Percentiles rank a stretch among this genome's conserved stretches.
These are phyloP conservation scores for Cossypha caffra DNA, from an alignment of 2,797 vertebrate genomes.

Conservation along the genomic window DNA sequence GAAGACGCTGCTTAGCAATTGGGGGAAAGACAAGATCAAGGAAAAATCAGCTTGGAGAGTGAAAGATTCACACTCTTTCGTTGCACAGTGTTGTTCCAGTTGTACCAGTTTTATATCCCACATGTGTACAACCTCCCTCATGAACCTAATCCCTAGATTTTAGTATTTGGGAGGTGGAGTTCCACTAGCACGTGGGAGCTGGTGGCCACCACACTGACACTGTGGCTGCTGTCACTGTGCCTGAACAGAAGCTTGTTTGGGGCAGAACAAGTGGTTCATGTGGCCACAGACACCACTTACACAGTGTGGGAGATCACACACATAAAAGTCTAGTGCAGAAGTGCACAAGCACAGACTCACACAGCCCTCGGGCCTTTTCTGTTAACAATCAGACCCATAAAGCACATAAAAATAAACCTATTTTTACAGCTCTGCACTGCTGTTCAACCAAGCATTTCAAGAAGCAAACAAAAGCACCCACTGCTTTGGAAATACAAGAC, in stretches of 20 bases:
- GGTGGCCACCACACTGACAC: background rate
- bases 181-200: accelerated
- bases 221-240: background rate
- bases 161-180: background rate
- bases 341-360: constrained; percentile 32
- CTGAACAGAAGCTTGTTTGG: constrained; percentile 10
- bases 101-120: background rate
- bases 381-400: constrained; percentile 66
- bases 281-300: constrained; percentile 23
- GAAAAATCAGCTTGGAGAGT: accelerated
- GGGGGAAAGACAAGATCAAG: background rate
- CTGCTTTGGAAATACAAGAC: constrained; percentile 36
- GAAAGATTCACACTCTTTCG: background rate
- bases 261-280: background rate
- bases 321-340: constrained; percentile 35
- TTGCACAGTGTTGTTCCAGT: background rate
- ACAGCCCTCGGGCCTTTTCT: constrained; percentile 35
- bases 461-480: constrained; percentile 63
- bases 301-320: constrained; percentile 11
- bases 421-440: constrained; percentile 57
- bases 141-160: background rate
- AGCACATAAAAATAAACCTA: constrained; percentile 59
- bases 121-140: accelerated
- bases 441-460: constrained; percentile 59
- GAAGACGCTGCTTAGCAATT: background rate